phyloP scores from a whole-genome alignment of 2,888 invertebrate species.

The Cephus pygmeus region DNA sequence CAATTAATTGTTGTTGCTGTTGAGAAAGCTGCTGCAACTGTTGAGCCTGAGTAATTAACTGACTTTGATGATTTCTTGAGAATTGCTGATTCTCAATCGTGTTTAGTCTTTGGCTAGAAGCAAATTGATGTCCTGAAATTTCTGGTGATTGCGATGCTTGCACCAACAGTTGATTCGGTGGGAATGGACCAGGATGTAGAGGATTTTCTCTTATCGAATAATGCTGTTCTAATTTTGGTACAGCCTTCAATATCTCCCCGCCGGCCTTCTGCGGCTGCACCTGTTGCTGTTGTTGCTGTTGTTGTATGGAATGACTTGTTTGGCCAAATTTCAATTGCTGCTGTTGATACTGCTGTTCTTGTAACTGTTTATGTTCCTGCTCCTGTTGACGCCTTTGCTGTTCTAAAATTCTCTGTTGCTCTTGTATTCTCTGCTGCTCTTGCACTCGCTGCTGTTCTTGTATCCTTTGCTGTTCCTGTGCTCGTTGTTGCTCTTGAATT shows the following conservation, averaged over 20 bases:
- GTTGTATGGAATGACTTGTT: slow-evolving; percentile 55
- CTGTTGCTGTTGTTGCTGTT: slow-evolving; percentile 47
- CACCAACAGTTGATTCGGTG: slow-evolving; percentile 47
- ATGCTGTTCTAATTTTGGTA: slow-evolving; percentile 85
- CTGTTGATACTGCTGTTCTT: slow-evolving; percentile 57
- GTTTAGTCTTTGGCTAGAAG: slow-evolving; percentile 62
- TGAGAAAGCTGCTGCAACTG: slow-evolving; percentile 32
- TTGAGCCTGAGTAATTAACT: slow-evolving; percentile 13
- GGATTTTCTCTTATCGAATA: slow-evolving; percentile 62
- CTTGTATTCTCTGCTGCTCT: slow-evolving; percentile 49
- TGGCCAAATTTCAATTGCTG: slow-evolving; percentile 53
- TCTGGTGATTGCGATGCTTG: slow-evolving; percentile 38
- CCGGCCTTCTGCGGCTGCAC: slow-evolving; percentile 64
- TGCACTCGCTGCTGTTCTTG: slow-evolving; percentile 49
- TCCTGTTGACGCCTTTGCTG: slow-evolving; percentile 55
- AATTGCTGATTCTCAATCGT: slow-evolving; percentile 59
- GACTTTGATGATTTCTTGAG: slow-evolving; percentile 41
- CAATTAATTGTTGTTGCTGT: slow-evolving; percentile 28
- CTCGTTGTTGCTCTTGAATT: slow-evolving; percentile 47
- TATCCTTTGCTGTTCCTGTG: slow-evolving; percentile 39
- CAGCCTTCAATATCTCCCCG: slow-evolving; percentile 80
- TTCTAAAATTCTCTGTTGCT: slow-evolving; percentile 54
- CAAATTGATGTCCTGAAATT: slow-evolving; percentile 67
- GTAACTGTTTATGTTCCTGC: slow-evolving; percentile 50
- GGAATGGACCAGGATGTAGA: slow-evolving; percentile 60